Evolutionary conservation across 1,140 invertebrate species (phyloP).

Genomic region (Lasioglossum albipes): DNA sequence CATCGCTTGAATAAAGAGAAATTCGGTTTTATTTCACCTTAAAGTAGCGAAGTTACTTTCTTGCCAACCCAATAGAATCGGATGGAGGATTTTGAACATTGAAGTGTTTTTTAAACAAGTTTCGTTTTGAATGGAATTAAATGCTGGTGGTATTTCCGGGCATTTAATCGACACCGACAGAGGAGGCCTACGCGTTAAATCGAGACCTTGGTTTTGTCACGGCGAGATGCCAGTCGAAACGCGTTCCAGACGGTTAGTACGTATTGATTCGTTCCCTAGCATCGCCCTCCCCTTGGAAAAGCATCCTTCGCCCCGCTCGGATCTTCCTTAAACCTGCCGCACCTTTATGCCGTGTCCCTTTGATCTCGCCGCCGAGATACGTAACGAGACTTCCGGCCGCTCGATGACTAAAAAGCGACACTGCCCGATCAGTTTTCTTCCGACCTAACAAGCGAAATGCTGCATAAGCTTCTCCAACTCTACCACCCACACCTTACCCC

Average conservation of each 20-base stretch:
- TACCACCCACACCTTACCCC: no score
- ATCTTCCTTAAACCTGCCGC: constrained; percentile 49
- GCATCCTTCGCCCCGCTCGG: constrained; percentile 39
- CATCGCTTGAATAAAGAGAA: no score
- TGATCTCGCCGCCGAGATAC: constrained; percentile 48
- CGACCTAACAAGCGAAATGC: neutral
- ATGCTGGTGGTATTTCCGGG: neutral
- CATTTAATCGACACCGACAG: no score
- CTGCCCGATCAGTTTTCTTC: neutral
- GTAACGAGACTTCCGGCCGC: constrained; percentile 39
- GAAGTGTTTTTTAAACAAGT: no score
- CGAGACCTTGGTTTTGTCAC: constrained; percentile 43
- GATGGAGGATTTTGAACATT: no score
- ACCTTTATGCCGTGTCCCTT: constrained; percentile 34
- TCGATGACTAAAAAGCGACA: constrained; percentile 38
- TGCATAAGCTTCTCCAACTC: neutral
- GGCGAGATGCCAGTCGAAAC: constrained; percentile 48
- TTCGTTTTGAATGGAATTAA: no score
- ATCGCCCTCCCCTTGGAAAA: constrained; percentile 49
- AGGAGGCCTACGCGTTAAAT: neutral
- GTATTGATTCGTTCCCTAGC: constrained; percentile 64
- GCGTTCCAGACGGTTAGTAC: constrained; percentile 65
- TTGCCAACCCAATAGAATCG: no score
- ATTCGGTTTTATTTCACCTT: no score
- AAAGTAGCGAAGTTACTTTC: no score